Evolutionary conservation across 1,140 invertebrate genomes (phyloP), one percentile per base, ranked within the genome.

Genomic region (Leptinotarsa texana): DNA sequence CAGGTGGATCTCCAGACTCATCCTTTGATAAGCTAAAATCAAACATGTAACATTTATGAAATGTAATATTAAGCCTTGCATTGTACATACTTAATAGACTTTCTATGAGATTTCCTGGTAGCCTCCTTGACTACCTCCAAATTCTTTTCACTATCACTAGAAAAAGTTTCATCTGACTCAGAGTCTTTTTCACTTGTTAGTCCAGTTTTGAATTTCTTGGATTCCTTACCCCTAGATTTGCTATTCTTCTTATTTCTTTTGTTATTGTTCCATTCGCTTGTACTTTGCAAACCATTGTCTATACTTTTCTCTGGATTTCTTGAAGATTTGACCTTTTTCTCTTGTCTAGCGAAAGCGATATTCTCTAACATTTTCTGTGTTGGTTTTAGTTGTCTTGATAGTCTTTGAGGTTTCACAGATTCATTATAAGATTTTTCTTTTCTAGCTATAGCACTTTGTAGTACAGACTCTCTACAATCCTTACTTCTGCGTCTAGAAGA

Each of bases 371-470:
- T 81, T 73, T 83, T 83, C 17, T 74, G 78, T 8, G 81, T 83
- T 33, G 79, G 77, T 74, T 84, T 84, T 18, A 82, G 69, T 73
- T 78, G 79, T 67, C 81, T 74, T n/a, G 81, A 80, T 22, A 80
- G 61, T 77, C 81, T 79, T 70, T 82, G 79, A 6, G 83, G 80
- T 72, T 81, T 81, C 21, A 76, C 71, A 24, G 84, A 77, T 77
- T 87, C 86, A 80, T 86, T 87, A 72, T 87, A 89, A 8, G 85
- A 86, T 73, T 89, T 89, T 76, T 89, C 88, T 77, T 89, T 89
- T 21, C 89, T 84, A 4, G 88, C 88, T 75, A 89, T 89, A 4
- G 88, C 88, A 82, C 87, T 89, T 66, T 89, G 87, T 63, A 89
- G 77, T 3, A 89, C 85, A 73, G 87, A 87, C 49, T 89, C 88